Base-by-base conservation (phyloP, 2,888 invertebrate species). In the Amphipoea oculea region DNA sequence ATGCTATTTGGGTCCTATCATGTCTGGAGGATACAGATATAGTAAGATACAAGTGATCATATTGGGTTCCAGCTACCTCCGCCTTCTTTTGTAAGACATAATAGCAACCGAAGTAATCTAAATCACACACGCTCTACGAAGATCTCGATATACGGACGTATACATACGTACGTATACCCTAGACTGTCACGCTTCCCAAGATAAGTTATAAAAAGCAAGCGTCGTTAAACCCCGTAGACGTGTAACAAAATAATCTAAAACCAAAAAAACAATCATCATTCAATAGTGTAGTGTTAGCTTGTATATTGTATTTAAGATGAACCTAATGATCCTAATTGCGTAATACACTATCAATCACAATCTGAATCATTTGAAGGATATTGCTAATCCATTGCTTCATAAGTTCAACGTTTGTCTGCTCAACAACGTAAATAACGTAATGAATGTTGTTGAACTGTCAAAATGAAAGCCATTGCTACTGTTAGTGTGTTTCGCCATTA, bases 91-190 rank as follows among this genome's bases (percentile, higher is more conserved):
- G 40, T 29, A 67, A 40, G 0, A 7, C 23, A 48, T 40, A 17
- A 48, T 48, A 12, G 29, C 17, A 78, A n/a, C 4, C 2, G 9
- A 36, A 36, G 72, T 45, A 42, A 1, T 29, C 11, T 17, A 57
- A 78, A 57, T 57, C 74, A 23, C 36, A n/a, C 23, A 57, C 4
- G 51, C 7, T 62, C 9, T 29, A 45, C 36, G 17, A n/a, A 79
- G 60, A 68, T 51, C 29, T 79, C 12, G 62, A 81, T 70, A 40
- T 63, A 63, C 76, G 11, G 36, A 42, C 73, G 65, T 54, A 29
- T 17, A 36, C 12, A 4, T 42, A 11, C n/a, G n/a, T n/a, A 57
- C 1, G 4, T n/a, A 57, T 11, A 29, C 29, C 20, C 69, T 20
- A 20, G 5, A 60, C 17, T 62, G 45, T 45, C n/a, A 42, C 20